Evolutionary conservation across 2,888 invertebrate genomes (phyloP).

Genomic region (Euplagia quadripunctaria): DNA sequence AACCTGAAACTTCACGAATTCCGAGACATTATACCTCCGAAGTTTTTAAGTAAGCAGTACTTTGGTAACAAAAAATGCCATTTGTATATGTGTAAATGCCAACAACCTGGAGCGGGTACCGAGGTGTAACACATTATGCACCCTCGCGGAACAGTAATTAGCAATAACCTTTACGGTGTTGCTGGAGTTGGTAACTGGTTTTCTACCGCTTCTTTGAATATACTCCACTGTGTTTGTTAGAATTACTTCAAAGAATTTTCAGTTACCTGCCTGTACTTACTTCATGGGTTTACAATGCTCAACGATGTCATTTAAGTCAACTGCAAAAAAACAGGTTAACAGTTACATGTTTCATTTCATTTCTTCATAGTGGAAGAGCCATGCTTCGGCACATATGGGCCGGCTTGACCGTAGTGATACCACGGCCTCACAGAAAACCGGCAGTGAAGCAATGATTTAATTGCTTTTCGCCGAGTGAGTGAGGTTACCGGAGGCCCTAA

Average conservation of each 20-base stretch:
- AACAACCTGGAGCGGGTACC: slow-evolving; percentile 63
- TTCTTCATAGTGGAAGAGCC: too few species aligned
- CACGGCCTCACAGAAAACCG: too few species aligned
- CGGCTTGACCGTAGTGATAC: too few species aligned
- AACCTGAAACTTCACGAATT: neutral
- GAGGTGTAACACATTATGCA: slow-evolving; percentile 65
- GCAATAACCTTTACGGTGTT: slow-evolving; percentile 63
- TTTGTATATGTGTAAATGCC: slow-evolving; percentile 61
- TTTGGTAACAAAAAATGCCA: slow-evolving; percentile 31
- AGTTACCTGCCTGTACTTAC: neutral
- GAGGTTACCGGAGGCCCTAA: too few species aligned
- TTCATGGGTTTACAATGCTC: neutral
- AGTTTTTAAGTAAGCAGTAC: neutral
- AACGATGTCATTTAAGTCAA: neutral
- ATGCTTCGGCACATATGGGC: too few species aligned
- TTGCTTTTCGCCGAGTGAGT: too few species aligned
- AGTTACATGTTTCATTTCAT: neutral
- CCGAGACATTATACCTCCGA: neutral
- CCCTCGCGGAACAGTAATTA: slow-evolving; percentile 61
- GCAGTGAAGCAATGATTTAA: too few species aligned
- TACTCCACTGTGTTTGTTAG: slow-evolving; percentile 1
- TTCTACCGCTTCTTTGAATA: slow-evolving; percentile 23
- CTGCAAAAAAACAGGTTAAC: neutral
- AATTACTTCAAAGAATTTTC: slow-evolving; percentile 14
- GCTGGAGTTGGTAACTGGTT: slow-evolving; percentile 33